These are phyloP conservation scores for Drosophila parvula DNA, from an alignment of 1,140 invertebrate species.

Conservation along the genomic window DNA sequence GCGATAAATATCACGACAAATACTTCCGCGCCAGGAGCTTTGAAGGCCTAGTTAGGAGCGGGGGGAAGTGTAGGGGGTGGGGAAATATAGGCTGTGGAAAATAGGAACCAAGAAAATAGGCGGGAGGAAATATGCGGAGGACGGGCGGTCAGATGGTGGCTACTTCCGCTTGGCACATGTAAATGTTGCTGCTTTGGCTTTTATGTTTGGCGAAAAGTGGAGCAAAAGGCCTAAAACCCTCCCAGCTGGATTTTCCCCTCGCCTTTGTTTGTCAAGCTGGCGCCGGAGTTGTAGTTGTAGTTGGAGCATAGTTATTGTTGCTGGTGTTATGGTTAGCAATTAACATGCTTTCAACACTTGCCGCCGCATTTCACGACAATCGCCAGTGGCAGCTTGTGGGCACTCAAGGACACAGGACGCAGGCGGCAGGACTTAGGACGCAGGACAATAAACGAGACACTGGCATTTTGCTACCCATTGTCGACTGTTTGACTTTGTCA, in stretches of 20 bases:
- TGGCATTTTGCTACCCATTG: constrained; percentile 33
- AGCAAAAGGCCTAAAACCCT: constrained; percentile 41
- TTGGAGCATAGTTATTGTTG: constrained; percentile 34
- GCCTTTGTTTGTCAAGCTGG: constrained; percentile 35
- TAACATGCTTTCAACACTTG: constrained; percentile 81
- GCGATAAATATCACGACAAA: constrained; percentile 81
- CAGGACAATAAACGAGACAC: constrained; percentile 48
- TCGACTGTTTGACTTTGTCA: constrained; percentile 70
- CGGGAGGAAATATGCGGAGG: background rate
- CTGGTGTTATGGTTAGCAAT: constrained; percentile 73
- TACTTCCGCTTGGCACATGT: constrained; percentile 67
- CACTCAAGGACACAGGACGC: constrained; percentile 55
- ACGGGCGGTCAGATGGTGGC: background rate
- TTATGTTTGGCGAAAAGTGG: constrained; percentile 38
- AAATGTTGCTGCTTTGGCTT: constrained; percentile 57
- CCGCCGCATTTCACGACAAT: constrained; percentile 59
- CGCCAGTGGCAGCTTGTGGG: constrained; percentile 56
- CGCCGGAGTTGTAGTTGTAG: constrained; percentile 37
- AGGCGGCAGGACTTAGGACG: background rate
- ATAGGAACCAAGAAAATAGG: background rate
- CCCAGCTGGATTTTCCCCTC: constrained; percentile 16
- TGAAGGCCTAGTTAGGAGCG: constrained; percentile 18
- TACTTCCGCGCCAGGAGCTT: constrained; percentile 63
- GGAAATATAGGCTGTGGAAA: constrained; percentile 8
- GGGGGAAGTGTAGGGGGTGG: background rate